phyloP scores from a whole-genome alignment of 2,113 vertebrate genomes.

The Eidolon helvum region DNA sequence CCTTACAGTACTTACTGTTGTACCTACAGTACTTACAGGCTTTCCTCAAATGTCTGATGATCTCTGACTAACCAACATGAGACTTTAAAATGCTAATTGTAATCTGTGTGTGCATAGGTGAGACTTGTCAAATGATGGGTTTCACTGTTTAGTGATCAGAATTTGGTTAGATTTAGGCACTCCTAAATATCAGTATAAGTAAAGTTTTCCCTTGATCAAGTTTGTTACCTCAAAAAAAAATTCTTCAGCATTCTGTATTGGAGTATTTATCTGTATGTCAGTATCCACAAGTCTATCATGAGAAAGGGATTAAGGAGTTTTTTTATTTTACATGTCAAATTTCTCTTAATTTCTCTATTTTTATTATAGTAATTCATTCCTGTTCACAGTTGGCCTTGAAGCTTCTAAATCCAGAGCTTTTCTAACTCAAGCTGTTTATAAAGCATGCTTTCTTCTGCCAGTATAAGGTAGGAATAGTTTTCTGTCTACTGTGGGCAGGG shows the following conservation, averaged over 20 bases:
- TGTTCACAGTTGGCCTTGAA: neutral
- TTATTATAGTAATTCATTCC: neutral
- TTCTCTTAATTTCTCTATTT: neutral
- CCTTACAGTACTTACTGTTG: no score
- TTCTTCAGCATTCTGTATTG: neutral
- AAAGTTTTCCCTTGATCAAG: neutral
- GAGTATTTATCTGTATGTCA: neutral
- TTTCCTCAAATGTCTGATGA: constrained; percentile 16
- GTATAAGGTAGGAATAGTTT: neutral
- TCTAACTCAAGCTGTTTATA: neutral
- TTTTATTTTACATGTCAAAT: neutral
- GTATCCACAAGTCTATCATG: neutral
- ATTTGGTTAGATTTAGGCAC: neutral
- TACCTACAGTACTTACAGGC: no score
- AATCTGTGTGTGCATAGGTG: neutral
- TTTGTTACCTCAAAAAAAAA: neutral
- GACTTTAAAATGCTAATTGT: neutral
- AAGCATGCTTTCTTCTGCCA: neutral
- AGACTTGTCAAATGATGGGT: neutral
- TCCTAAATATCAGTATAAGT: neutral
- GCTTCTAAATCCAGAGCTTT: neutral
- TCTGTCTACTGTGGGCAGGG: neutral
- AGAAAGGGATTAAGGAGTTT: neutral
- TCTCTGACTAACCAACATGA: neutral
- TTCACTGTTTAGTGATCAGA: neutral